Conservation (phyloP, 2,888 invertebrate species). For the Melanophora roralis region DNA sequence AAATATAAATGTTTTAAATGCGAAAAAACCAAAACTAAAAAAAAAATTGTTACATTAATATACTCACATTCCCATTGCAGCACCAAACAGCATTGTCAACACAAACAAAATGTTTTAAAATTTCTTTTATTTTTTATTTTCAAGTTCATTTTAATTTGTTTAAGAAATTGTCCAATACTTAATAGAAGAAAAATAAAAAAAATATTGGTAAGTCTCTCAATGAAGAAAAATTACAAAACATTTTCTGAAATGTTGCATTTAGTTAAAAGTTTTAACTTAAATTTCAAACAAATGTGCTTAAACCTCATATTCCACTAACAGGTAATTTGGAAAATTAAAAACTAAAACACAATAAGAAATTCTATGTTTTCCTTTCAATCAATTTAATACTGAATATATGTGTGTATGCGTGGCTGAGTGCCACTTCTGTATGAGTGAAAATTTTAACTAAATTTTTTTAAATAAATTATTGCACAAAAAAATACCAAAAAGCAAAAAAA, state of each 20-base stretch:
- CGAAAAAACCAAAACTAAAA: too few species aligned
- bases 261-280: too few species aligned
- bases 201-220: too few species aligned
- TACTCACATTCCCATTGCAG: too few species aligned
- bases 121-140: neutral
- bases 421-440: neutral
- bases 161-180: too few species aligned
- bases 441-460: slow-evolving; percentile 1
- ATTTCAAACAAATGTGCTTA: neutral
- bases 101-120: neutral
- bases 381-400: neutral
- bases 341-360: neutral
- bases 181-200: too few species aligned
- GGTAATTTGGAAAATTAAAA: too few species aligned
- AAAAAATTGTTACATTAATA: too few species aligned
- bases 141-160: neutral
- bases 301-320: neutral
- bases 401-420: neutral
- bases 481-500: slow-evolving; percentile 16
- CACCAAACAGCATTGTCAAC: neutral
- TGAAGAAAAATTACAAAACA: too few species aligned
- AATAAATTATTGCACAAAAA: slow-evolving; percentile 33
- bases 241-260: too few species aligned
- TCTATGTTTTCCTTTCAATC: neutral
- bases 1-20: too few species aligned